Base-by-base conservation (phyloP, 2,113 vertebrate species). In the Cololabis saira region DNA sequence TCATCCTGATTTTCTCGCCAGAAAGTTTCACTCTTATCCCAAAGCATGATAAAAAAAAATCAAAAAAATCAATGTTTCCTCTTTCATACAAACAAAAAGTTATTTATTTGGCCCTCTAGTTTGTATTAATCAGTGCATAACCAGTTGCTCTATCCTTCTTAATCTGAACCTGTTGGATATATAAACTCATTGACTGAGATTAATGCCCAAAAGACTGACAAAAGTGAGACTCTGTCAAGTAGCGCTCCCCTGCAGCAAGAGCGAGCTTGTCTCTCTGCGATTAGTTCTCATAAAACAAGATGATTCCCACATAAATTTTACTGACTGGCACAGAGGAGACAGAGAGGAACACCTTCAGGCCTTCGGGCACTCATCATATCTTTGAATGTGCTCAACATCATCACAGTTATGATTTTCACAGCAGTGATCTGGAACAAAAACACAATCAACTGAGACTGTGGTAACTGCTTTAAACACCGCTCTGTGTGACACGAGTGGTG, bases 181-280 rank as follows among this genome's bases (percentile, higher is more conserved):
- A 15, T 15, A 21, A 50, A 18, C 33, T 27, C 47, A 16, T 15
- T 61, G 3, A 45, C 24, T 21, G 1, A 1, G 47, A 7, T 21
- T 24, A 11, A 57, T 63, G 6, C 16, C 44, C 1, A 16, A 52
- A 48, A 50, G 16, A 54, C 2, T 15, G 0, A n/a, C 19, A 47
- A 49, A 2, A 33, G 2, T 11, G 10, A 2, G 16, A 1, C 45
- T 42, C 45, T 53, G 66, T 61, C 27, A 24, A 61, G 60, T 8
- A 9, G 5, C 22, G n/a, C 27, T 16, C 19, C 55, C 11, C 2
- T 21, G 18, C 17, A 50, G 49, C 57, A 5, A 73, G 79, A 78
- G 17, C 1, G n/a, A 27, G 67, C 74, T 67, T 0, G 42, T 67
- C 41, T 27, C 24, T 30, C 8, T 24, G 10, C 37, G 37, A 56